phyloP scores from a whole-genome alignment of 2,797 vertebrate genomes.

The Enteromius viviparus region DNA sequence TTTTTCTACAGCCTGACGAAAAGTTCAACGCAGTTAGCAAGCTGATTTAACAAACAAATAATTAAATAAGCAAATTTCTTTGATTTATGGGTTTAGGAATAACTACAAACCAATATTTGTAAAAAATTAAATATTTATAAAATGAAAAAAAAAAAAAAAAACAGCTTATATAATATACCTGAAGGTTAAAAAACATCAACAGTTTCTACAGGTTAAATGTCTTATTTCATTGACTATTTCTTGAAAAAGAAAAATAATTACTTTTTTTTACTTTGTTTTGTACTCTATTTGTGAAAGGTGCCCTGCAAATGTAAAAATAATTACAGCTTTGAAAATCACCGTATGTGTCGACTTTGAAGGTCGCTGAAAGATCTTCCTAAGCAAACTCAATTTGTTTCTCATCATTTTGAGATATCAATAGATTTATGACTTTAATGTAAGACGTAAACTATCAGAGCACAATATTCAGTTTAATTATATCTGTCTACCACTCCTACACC shows the following conservation, averaged over 20 bases:
- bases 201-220: not conserved
- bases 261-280: not conserved
- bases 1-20: too few species aligned
- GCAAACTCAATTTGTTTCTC: slow-evolving; percentile 71
- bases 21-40: not conserved
- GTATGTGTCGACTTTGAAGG: slow-evolving; percentile 22
- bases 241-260: not conserved
- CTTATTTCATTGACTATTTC: not conserved
- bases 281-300: not conserved
- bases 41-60: not conserved
- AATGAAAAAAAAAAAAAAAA: not conserved
- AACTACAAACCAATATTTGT: not conserved
- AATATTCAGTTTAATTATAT: slow-evolving; percentile 69
- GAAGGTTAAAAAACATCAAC: not conserved
- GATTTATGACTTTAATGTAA: slow-evolving; percentile 65
- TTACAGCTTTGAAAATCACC: slow-evolving; percentile 48
- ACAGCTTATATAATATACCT: not conserved
- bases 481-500: slow-evolving; percentile 61
- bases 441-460: slow-evolving; percentile 69
- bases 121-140: not conserved
- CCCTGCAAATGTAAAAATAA: slow-evolving; percentile 18
- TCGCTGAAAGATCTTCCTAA: slow-evolving; percentile 48
- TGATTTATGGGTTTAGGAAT: not conserved
- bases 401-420: slow-evolving; percentile 71
- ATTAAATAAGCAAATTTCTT: not conserved